Evolutionary conservation across 1,140 invertebrate species (phyloP), one percentile per base, ranked within the genome.

Genomic region (Calliopsis andreniformis): DNA sequence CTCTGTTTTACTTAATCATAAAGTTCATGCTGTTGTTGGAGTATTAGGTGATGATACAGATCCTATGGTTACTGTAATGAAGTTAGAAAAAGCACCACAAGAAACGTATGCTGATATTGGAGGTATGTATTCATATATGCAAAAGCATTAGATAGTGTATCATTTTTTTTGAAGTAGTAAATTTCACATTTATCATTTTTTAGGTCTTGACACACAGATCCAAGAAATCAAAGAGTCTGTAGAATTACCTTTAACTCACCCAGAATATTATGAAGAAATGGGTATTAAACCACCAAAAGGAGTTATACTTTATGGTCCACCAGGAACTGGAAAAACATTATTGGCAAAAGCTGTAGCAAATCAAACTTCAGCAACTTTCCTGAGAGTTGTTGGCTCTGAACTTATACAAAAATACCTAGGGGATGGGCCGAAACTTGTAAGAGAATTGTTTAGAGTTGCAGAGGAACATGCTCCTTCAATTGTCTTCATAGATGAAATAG

Each of bases 61-160:
- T 93, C 99, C 99, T 18, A 99, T 99, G 99, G 99, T 99, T 1
- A 99, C 98, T 39, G 99, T 99, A 0, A 99, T 99, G 99, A 99
- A 99, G 92, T 90, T 99, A 45, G 99, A 99, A 88, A 99, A 99
- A 90, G 99, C 99, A 28, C 99, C 99, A 14, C 98, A 99, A 92
- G 99, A 99, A 93, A 99, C 99, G 0, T 99, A 99, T 91, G 99
- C 99, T 20, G 99, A 99, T 93, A 99, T 99, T 92, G 99, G 99
- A 89, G 99, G 93, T 93, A 80, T 68, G n/a, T 32, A 51, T 53
- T 35, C 35, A 49, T 4, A 67, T 16, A 61, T 32, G 23, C 32
- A 51, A 18, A 62, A 42, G n/a, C 0, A 49, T 72, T 12, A n/a
- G n/a, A n/a, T n/a, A n/a, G n/a, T 47, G 14, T 58, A 30, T 56